Base-by-base conservation (phyloP, 1,140 invertebrate genomes). In the Agrypnia vestita region DNA sequence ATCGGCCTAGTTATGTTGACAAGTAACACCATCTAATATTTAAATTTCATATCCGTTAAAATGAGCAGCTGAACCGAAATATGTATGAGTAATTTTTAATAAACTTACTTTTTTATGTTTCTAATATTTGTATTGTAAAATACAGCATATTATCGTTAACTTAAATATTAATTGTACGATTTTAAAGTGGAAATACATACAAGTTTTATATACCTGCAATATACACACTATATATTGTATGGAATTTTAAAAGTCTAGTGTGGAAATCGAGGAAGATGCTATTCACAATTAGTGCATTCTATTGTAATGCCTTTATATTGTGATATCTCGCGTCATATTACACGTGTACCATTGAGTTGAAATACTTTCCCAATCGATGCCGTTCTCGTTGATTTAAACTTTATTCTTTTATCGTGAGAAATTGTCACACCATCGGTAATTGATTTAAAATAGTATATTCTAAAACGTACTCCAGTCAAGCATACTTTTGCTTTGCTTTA, bases 71-170 rank as follows among this genome's bases (percentile, higher is more conserved):
- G 25, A 35, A 35, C 25, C 6, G 25, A 35, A 35, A 35, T 35
- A 35, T 35, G 25, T 35, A 35, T 6, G 25, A 35, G n/a, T 64
- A 64, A 25, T n/a, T 64, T 64, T 64, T 25, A 43, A 64, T 64
- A 35, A 67, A 69, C 15, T 17, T 11, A 19, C 44, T 49, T 17
- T 17, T 46, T 49, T 49, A 69, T 47, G 64, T 49, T 17, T 69
- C 64, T 69, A 69, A 17, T 69, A 69, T 69, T 69, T 69, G 64
- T 69, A 69, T 69, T 69, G 64, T 69, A 69, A 69, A 69, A 69
- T 69, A 69, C 64, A 69, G 64, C 64, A 69, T 69, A 13, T 49
- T 69, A 69, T 12, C 46, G 4, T 69, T 69, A 69, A 69, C 44
- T 47, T 69, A 69, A 49, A 49, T 47, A 69, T 46, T 69, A 69